Percentiles rank a stretch among this genome's conserved stretches.
These are phyloP conservation scores for Hedychridium roseum DNA, from an alignment of 2,888 invertebrate species.

Conservation along the genomic window DNA sequence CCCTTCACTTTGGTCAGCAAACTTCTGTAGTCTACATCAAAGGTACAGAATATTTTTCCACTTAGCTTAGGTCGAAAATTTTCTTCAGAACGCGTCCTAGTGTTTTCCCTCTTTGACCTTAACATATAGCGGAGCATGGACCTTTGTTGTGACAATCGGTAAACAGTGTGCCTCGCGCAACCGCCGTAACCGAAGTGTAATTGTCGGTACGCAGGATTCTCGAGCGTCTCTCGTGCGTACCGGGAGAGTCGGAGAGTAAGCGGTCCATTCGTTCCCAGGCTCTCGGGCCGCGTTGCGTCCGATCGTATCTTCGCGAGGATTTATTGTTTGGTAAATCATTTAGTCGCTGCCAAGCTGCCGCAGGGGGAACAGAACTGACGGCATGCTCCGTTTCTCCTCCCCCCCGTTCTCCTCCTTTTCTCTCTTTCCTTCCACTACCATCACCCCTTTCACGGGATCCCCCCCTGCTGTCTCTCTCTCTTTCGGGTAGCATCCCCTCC, in stretches of 20 bases:
- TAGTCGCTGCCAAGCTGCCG: constrained; percentile 62
- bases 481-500: constrained; percentile 19
- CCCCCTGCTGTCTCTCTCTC: constrained; percentile 25
- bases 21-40: no score
- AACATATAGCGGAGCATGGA: no score
- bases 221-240: no score
- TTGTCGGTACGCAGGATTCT: no score
- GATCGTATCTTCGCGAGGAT: constrained; percentile 61
- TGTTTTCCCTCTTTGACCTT: no score
- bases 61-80: no score
- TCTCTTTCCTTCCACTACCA: constrained; percentile 10
- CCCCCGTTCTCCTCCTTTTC: constrained; percentile 26
- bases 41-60: no score
- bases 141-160: no score
- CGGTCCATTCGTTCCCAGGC: constrained; percentile 57
- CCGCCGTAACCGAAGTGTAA: no score
- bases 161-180: no score
- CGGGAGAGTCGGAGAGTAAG: constrained; percentile 42
- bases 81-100: no score
- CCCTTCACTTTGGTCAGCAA: no score
- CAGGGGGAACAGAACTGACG: constrained; percentile 45
- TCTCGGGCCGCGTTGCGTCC: constrained; percentile 51
- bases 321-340: constrained; percentile 64
- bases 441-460: neutral
- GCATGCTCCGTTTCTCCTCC: constrained; percentile 21